phyloP scores from a whole-genome alignment of 2,888 invertebrate species.

The Nephrotoma guestfalica region DNA sequence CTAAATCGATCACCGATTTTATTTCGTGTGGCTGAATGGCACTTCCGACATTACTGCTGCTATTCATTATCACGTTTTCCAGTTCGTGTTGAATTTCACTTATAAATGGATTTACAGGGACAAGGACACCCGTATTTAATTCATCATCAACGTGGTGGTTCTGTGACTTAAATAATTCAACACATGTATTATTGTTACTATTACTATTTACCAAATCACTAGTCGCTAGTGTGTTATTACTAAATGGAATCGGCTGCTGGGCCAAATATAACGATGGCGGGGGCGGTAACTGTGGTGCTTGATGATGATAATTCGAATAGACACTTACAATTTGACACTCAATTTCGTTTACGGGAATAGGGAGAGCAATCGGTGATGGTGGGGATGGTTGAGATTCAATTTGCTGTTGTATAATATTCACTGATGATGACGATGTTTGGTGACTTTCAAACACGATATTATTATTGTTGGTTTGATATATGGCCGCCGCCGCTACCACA shows the following conservation, averaged over 20 bases:
- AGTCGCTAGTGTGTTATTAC: neutral
- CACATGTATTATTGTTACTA: neutral
- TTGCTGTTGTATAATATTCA: neutral
- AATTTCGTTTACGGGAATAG: neutral
- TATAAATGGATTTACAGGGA: neutral
- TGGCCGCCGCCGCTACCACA: neutral
- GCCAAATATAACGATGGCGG: neutral
- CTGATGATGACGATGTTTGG: neutral
- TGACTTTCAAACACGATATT: neutral
- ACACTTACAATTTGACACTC: neutral
- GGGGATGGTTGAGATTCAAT: slow-evolving; percentile 2
- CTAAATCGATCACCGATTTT: neutral
- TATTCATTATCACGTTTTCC: neutral
- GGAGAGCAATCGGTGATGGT: neutral
- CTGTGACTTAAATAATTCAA: neutral
- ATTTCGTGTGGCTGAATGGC: neutral
- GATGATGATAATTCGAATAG: neutral
- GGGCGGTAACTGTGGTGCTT: neutral
- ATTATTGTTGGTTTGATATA: neutral
- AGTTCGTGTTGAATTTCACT: neutral
- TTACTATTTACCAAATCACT: neutral
- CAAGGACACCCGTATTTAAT: neutral
- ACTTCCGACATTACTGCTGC: neutral
- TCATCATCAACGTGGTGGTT: neutral
- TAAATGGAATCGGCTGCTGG: neutral